A percentile compares a stretch with the other conserved stretches of the same genome.
Conservation (phyloP, 2,797 vertebrate genomes). For the Chelon auratus region DNA sequence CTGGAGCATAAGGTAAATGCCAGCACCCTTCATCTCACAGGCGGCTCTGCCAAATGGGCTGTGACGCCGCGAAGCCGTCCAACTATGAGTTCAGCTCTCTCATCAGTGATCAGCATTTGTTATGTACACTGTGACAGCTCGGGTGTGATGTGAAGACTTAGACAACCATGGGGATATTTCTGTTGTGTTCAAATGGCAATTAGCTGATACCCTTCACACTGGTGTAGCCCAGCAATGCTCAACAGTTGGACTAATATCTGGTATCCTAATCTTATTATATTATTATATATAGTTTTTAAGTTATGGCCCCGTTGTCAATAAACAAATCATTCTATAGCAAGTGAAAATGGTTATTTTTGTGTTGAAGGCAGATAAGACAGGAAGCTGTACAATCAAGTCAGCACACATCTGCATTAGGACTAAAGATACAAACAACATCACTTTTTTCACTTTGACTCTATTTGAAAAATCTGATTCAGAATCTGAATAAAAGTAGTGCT, state of each 20-base stretch:
- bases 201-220: slow-evolving; percentile 9
- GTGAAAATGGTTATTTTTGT: background rate
- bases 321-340: background rate
- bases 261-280: background rate
- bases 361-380: background rate
- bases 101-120: slow-evolving; percentile 56
- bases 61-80: slow-evolving; percentile 51
- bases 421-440: background rate
- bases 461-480: no score
- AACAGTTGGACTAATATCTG: slow-evolving; percentile 1
- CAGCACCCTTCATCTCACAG: slow-evolving; percentile 62
- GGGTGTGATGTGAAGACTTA: slow-evolving; percentile 47
- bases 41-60: slow-evolving; percentile 59
- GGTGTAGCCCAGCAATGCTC: slow-evolving; percentile 13
- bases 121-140: slow-evolving; percentile 53
- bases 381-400: background rate
- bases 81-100: slow-evolving; percentile 48
- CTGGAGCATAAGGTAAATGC: slow-evolving; percentile 68
- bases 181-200: slow-evolving; percentile 39
- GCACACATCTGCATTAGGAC: background rate
- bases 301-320: background rate
- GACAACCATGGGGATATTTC: slow-evolving; percentile 21
- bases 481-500: no score
- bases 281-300: background rate
- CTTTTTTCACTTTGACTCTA: no score